Evolutionary conservation across 2,113 vertebrate species (phyloP), one percentile per base, ranked within the genome.

Genomic region (Psilopogon haemacephalus): DNA sequence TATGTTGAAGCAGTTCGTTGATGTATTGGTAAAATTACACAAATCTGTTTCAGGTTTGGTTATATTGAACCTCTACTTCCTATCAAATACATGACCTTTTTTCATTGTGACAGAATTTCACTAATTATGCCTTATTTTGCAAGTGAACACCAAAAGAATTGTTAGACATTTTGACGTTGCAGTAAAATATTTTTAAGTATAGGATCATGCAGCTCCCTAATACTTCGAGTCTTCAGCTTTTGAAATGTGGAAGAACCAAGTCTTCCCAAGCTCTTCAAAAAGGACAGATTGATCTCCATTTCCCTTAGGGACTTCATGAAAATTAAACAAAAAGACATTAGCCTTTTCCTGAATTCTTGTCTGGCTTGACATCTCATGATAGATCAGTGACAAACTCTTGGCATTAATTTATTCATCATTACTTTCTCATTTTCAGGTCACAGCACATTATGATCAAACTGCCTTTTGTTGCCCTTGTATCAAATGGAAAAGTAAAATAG

Each of bases 401-500:
- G 38, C 37, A 68, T 26, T 6, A 63, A 46, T 70, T 90, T 56
- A 63, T 52, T 60, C 78, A 56, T 65, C 19, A 46, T 70, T 58
- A 58, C 52, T 81, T 77, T 54, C 60, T 77, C 54, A 27, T 84
- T 92, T 68, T 73, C 21, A 60, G 58, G 27, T 86, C 58, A 78
- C 69, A 81, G 54, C 70, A 75, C 15, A 16, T 59, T 81, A 74
- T 40, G n/a, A 60, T 50, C 24, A 83, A 55, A 44, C 50, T 82
- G 30, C 13, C 64, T 75, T 90, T 74, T 86, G 26, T 84, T 88
- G 35, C 54, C 46, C 17, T 75, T 28, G 11, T 8, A 71, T 32
- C 40, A 86, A 86, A 78, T 72, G 58, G 60, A 78, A 94, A 86
- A 94, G 54, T 72, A 86, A 52, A 80, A 44, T 19, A 80, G 56